Evolutionary conservation across 2,113 vertebrate species (phyloP).

Genomic region (Apus apus): DNA sequence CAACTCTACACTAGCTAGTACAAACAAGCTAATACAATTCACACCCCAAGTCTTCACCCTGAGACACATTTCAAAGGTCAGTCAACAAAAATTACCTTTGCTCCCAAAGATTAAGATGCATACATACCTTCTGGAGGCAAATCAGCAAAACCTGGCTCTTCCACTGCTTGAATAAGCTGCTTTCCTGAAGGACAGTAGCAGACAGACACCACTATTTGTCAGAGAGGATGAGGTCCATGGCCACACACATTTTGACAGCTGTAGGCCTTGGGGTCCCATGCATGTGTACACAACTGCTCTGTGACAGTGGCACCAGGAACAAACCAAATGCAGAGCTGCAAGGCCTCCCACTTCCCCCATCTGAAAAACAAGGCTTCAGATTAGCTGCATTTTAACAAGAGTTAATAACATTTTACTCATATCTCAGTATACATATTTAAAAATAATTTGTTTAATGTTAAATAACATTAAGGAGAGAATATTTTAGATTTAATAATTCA

Average conservation of each 20-base stretch:
- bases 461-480: constrained; percentile 24
- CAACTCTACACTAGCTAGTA: neutral
- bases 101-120: too few species aligned
- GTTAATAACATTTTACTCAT: constrained; percentile 13
- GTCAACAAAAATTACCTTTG: neutral
- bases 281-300: neutral
- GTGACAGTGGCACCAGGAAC: neutral
- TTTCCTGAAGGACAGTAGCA: neutral
- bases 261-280: neutral
- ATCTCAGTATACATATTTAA: neutral
- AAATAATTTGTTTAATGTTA: constrained; percentile 26
- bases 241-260: neutral
- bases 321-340: neutral
- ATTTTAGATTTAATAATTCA: constrained; percentile 37
- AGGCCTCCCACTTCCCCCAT: neutral
- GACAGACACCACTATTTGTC: neutral
- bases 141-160: neutral
- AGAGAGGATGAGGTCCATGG: neutral
- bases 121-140: too few species aligned
- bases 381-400: neutral
- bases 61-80: neutral
- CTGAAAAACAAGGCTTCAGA: neutral
- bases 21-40: neutral
- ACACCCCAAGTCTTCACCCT: neutral
- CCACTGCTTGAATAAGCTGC: neutral